Evolutionary conservation across 2,797 vertebrate species (phyloP).

Genomic region (Adrianichthys oophorus): DNA sequence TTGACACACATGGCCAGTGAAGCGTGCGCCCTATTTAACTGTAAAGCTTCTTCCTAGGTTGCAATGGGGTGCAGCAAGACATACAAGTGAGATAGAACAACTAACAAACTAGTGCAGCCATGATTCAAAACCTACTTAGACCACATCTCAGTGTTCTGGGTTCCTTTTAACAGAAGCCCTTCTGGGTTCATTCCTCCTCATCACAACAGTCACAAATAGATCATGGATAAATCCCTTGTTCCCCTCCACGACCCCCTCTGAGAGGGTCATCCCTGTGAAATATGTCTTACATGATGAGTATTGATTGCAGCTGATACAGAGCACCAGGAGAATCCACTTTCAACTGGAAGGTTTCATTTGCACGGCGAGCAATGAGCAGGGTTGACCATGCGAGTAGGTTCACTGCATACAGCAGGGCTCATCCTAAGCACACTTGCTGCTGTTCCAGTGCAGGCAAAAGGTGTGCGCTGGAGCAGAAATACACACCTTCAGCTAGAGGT

Average conservation of each 20-base stretch:
- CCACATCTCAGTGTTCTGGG: slow-evolving; percentile 35
- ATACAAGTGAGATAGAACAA: slow-evolving; percentile 32
- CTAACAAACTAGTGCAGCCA: slow-evolving; percentile 10
- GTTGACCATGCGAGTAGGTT: slow-evolving; percentile 23
- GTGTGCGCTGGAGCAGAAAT: slow-evolving; percentile 20
- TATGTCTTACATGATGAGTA: slow-evolving; percentile 73
- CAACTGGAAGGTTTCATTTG: slow-evolving; percentile 57
- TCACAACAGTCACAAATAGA: slow-evolving; percentile 20
- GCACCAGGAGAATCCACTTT: slow-evolving; percentile 31
- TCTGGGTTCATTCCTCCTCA: not conserved
- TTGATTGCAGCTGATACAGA: slow-evolving; percentile 56
- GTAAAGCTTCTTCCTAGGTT: slow-evolving; percentile 57
- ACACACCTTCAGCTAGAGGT: not conserved
- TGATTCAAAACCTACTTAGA: slow-evolving; percentile 33
- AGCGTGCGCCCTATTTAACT: slow-evolving; percentile 71
- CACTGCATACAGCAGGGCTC: slow-evolving; percentile 17
- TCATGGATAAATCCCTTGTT: slow-evolving; percentile 44
- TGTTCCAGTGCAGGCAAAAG: slow-evolving; percentile 5
- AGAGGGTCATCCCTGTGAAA: slow-evolving; percentile 56
- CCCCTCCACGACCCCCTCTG: slow-evolving; percentile 36
- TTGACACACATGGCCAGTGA: slow-evolving; percentile 70
- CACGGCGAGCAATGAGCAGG: slow-evolving; percentile 32
- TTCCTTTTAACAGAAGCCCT: slow-evolving; percentile 17
- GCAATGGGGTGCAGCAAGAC: slow-evolving; percentile 29
- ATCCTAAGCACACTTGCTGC: slow-evolving; percentile 21